phyloP scores from a whole-genome alignment of 2,888 invertebrate species.

The Neoascia interrupta region DNA sequence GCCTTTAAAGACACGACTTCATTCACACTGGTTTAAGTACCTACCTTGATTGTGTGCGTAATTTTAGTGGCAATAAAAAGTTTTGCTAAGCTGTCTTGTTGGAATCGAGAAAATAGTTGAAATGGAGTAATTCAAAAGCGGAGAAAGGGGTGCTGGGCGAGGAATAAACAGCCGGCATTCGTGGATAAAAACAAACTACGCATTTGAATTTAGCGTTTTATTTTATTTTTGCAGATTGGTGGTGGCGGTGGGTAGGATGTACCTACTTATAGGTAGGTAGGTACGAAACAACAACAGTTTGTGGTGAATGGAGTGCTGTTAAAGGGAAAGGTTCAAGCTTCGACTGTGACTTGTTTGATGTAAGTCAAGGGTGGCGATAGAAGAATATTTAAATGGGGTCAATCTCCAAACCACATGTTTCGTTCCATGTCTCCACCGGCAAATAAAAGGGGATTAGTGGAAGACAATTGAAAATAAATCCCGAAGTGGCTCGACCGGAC shows the following conservation, averaged over 20 bases:
- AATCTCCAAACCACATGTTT: no score
- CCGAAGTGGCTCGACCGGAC: no score
- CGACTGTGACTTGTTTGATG: no score
- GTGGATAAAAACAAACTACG: constrained; percentile 63
- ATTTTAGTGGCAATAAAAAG: no score
- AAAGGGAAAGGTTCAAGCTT: no score
- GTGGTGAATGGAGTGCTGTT: no score
- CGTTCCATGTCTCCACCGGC: no score
- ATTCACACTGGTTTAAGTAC: background rate
- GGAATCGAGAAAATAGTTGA: no score
- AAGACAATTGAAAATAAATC: no score
- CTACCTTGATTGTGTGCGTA: background rate
- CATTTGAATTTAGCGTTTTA: constrained; percentile 41
- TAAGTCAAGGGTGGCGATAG: constrained; percentile 33
- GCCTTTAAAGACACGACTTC: background rate
- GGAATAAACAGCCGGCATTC: constrained; percentile 62
- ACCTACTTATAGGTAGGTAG: background rate
- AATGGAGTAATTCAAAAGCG: no score
- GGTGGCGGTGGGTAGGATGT: background rate
- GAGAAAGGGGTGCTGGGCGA: constrained; percentile 6
- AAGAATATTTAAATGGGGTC: background rate
- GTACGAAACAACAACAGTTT: background rate
- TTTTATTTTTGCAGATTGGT: background rate
- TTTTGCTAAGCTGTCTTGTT: constrained; percentile 27
- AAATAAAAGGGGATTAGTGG: no score